Evolutionary conservation across 2,797 vertebrate genomes (phyloP).

Genomic region (Bradypodion ventrale): DNA sequence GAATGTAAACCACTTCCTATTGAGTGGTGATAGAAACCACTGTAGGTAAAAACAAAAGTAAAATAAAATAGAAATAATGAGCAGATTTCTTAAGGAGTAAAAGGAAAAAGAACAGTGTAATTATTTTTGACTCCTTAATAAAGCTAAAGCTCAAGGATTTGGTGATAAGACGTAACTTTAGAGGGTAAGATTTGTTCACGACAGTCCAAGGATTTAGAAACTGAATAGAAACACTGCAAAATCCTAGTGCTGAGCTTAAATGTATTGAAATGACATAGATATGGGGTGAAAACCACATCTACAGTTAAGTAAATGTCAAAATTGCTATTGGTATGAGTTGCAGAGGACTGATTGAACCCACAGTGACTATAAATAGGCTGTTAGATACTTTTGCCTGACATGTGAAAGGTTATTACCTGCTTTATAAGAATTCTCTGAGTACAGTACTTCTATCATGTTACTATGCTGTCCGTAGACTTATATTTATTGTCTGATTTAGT

Average conservation of each 20-base stretch:
- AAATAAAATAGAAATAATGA: neutral
- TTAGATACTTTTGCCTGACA: slow-evolving; percentile 13
- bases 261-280: slow-evolving; percentile 11
- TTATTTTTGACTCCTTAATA: slow-evolving; percentile 46
- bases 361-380: neutral
- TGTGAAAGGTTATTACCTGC: slow-evolving; percentile 12
- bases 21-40: slow-evolving; percentile 36
- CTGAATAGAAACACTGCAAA: slow-evolving; percentile 28
- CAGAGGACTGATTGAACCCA: neutral
- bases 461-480: slow-evolving; percentile 17
- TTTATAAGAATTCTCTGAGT: neutral
- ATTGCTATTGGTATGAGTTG: neutral
- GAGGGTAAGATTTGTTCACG: slow-evolving; percentile 26
- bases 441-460: neutral
- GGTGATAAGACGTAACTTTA: slow-evolving; percentile 22
- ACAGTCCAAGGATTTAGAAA: slow-evolving; percentile 33
- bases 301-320: neutral
- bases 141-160: slow-evolving; percentile 15
- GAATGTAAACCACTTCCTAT: slow-evolving; percentile 58
- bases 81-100: slow-evolving; percentile 31
- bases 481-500: neutral
- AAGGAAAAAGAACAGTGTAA: slow-evolving; percentile 36
- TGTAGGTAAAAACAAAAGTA: slow-evolving; percentile 30
- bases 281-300: neutral
- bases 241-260: slow-evolving; percentile 8